A percentile compares a stretch with the other conserved stretches of the same genome.
phyloP scores from a whole-genome alignment of 1,140 invertebrate species.

The Drosophila bipectinata region DNA sequence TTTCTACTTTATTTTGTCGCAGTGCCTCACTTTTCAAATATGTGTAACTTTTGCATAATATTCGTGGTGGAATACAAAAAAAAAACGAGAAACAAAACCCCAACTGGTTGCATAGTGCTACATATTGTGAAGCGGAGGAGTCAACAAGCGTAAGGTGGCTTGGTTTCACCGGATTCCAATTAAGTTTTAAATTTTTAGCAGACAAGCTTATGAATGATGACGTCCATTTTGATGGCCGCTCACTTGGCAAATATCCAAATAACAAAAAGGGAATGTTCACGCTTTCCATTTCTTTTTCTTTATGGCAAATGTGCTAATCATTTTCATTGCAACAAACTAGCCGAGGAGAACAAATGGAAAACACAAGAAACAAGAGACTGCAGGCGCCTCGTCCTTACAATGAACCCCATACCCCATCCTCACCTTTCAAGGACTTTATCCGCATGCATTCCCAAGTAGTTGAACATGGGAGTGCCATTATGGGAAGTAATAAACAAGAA shows the following conservation, averaged over 20 bases:
- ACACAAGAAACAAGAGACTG: conserved; percentile 10
- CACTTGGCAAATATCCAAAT: conserved; percentile 23
- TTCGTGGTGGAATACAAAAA: conserved; percentile 15
- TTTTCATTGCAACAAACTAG: conserved; percentile 28
- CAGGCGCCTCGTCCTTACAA: conserved; percentile 1
- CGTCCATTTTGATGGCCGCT: conserved; percentile 18
- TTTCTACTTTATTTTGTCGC: neutral
- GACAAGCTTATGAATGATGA: conserved; percentile 46
- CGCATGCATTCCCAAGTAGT: conserved; percentile 47
- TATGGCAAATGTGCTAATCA: conserved; percentile 42
- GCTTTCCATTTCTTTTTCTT: conserved; percentile 4
- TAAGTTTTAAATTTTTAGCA: conserved; percentile 53
- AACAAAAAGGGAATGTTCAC: neutral
- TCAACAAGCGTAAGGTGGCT: conserved; percentile 44
- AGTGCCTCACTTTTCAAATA: conserved; percentile 7
- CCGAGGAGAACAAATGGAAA: conserved; percentile 11
- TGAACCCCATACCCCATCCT: neutral
- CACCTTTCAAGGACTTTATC: conserved; percentile 41
- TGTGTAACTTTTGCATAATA: conserved; percentile 46
- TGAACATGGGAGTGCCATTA: conserved; percentile 51
- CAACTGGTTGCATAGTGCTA: conserved; percentile 19
- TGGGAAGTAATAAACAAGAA: conserved; percentile 55
- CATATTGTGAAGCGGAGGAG: conserved; percentile 24
- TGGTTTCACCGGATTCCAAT: conserved; percentile 48
- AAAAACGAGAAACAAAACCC: conserved; percentile 25